These are phyloP conservation scores for pig (Sus scrofa) DNA, from an alignment of 2,113 vertebrate genomes.

Conservation along the genomic window T2T-Sscrofa CM000822.6:47820501-47821000, in stretches of 20 bases:
- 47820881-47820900: slow-evolving; percentile 48
- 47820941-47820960: slow-evolving; percentile 66
- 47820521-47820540: background rate
- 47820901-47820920: slow-evolving; percentile 64
- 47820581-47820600: background rate
- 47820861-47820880: slow-evolving; percentile 65
- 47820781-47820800: slow-evolving; percentile 60
- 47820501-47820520: background rate
- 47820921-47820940: slow-evolving; percentile 61
- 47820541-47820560: background rate
- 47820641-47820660: background rate
- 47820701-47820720: slow-evolving; percentile 15
- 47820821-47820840: slow-evolving; percentile 68
- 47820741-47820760: slow-evolving; percentile 57
- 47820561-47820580: background rate
- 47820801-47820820: slow-evolving; percentile 57
- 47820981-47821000: slow-evolving; percentile 62
- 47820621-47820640: background rate
- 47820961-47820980: slow-evolving; percentile 68
- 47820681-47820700: slow-evolving; percentile 12
- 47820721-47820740: background rate
- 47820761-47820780: slow-evolving; percentile 57
- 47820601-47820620: background rate
- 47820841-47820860: slow-evolving; percentile 37
- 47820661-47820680: slow-evolving; percentile 20